Percentiles rank a stretch among this genome's conserved stretches.
Conservation (phyloP, 2,113 vertebrate genomes). For the Poicephalus gulielmi region DNA sequence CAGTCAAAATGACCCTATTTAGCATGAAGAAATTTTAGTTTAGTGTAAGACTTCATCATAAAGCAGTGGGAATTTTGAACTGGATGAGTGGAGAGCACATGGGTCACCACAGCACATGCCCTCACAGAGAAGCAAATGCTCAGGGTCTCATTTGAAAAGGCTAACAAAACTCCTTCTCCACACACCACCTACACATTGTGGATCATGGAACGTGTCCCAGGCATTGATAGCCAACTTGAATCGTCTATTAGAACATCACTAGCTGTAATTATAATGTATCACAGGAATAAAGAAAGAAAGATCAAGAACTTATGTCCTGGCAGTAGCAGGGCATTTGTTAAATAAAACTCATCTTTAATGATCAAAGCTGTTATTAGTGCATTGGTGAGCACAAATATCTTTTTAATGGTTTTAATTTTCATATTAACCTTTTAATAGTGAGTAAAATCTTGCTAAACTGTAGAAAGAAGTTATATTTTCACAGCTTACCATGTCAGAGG, state of each 20-base stretch:
- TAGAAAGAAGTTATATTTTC: neutral
- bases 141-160: neutral
- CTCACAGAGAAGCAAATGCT: neutral
- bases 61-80: neutral
- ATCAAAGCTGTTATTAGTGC: conserved; percentile 44
- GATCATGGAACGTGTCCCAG: neutral
- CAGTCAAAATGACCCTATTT: neutral
- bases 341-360: conserved; percentile 35
- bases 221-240: neutral
- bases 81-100: neutral
- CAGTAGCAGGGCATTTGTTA: conserved; percentile 39
- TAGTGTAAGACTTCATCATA: neutral
- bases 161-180: neutral
- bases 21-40: neutral
- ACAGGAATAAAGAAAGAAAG: conserved; percentile 5
- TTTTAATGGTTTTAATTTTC: conserved; percentile 37
- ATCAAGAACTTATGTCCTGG: conserved; percentile 12
- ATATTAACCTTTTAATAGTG: conserved; percentile 20
- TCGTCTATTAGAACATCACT: conserved; percentile 1
- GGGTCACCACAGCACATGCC: neutral
- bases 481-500: neutral
- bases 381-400: conserved; percentile 6
- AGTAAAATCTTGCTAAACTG: conserved; percentile 21
- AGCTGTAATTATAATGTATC: neutral
- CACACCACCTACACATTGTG: neutral